These are phyloP conservation scores for Lanius ludovicianus DNA, from an alignment of 2,113 vertebrate species.

Conservation along the genomic window DNA sequence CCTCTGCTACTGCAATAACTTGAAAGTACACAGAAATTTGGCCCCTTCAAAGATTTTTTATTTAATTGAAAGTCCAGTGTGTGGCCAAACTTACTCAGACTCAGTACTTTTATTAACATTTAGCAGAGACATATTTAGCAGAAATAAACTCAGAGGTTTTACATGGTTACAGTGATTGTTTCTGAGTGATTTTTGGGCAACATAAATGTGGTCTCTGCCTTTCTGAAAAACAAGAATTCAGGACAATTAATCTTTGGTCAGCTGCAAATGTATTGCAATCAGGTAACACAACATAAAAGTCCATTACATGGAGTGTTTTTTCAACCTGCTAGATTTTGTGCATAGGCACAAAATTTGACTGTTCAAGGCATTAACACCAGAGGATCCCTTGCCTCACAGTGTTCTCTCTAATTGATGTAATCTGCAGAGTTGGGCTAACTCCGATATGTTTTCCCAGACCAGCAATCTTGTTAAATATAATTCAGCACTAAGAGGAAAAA, in stretches of 20 bases:
- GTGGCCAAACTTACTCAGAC: background rate
- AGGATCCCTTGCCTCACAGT: background rate
- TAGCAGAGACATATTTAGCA: constrained; percentile 42
- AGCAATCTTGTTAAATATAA: background rate
- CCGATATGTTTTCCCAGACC: background rate
- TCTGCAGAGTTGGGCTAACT: background rate
- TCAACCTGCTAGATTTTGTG: background rate
- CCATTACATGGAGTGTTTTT: background rate
- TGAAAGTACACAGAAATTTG: constrained; percentile 6
- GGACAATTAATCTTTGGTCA: background rate
- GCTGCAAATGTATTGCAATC: background rate
- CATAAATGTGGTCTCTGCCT: background rate
- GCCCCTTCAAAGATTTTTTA: constrained; percentile 4
- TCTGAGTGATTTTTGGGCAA: background rate
- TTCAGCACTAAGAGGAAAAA: background rate
- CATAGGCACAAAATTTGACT: background rate
- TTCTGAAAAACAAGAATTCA: background rate
- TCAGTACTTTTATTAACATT: constrained; percentile 41
- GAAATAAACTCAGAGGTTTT: constrained; percentile 30
- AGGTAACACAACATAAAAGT: background rate
- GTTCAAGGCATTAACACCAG: background rate
- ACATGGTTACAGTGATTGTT: background rate
- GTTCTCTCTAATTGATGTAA: background rate
- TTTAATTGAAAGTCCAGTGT: constrained; percentile 17
- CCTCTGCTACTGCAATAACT: constrained; percentile 23